Conservation (phyloP, 2,113 vertebrate species). For the Danionella cerebrum region DNA sequence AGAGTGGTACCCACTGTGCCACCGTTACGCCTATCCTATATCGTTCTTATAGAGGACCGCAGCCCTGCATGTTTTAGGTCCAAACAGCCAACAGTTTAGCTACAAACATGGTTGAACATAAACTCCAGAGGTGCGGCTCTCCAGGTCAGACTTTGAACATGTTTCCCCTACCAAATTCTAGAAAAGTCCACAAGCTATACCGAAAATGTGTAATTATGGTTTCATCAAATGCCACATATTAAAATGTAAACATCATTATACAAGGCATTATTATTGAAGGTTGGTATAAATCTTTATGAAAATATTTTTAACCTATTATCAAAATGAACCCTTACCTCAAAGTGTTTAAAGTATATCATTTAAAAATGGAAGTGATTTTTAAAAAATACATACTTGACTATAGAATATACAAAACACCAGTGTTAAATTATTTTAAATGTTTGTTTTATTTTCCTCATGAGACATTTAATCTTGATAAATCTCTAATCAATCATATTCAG, state of each 20-base stretch:
- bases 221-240: background rate
- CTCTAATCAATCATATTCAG: background rate
- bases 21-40: too few species aligned
- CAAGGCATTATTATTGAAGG: background rate
- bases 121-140: too few species aligned
- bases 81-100: too few species aligned
- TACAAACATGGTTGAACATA: too few species aligned
- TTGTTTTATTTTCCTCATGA: background rate
- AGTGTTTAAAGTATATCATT: too few species aligned
- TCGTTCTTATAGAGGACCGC: too few species aligned
- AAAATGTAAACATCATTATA: background rate
- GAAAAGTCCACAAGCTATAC: too few species aligned
- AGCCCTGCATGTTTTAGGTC: too few species aligned
- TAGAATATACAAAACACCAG: background rate
- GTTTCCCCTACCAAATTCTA: too few species aligned
- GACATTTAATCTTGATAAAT: background rate
- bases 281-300: background rate
- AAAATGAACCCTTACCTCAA: background rate
- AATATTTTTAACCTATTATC: background rate
- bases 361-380: background rate
- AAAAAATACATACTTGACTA: background rate
- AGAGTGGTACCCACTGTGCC: too few species aligned
- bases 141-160: too few species aligned
- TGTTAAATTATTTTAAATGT: background rate
- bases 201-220: too few species aligned